A percentile compares a stretch with the other conserved stretches of the same genome.
Evolutionary conservation across 2,797 vertebrate species (phyloP).

Genomic region (Dromococcyx pavoninus): DNA sequence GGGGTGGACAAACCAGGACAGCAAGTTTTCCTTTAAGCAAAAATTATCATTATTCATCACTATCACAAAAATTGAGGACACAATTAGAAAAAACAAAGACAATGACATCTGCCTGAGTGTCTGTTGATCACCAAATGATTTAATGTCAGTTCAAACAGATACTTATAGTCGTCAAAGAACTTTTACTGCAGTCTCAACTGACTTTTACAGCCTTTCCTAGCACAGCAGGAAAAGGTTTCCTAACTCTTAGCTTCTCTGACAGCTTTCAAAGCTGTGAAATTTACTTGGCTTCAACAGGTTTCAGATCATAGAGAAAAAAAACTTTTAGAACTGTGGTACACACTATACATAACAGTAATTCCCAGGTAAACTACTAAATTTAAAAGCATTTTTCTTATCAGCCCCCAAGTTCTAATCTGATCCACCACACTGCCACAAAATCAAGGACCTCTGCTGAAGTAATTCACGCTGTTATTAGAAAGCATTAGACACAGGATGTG

Average conservation of each 20-base stretch:
- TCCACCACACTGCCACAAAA: neutral
- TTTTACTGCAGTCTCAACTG: neutral
- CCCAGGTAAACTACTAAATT: neutral
- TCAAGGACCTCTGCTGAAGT: neutral
- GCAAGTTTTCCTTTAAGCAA: neutral
- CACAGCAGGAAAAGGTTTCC: neutral
- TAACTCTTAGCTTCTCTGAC: neutral
- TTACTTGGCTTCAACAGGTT: neutral
- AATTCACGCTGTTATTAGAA: neutral
- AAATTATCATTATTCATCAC: neutral
- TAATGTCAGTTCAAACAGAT: neutral
- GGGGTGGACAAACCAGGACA: too few relatives aligned
- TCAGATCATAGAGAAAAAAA: neutral
- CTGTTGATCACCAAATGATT: neutral
- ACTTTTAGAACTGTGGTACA: neutral
- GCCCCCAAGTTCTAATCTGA: neutral
- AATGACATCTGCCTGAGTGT: neutral
- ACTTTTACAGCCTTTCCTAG: neutral
- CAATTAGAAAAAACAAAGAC: fast-evolving
- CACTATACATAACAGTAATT: neutral
- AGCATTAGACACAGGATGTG: neutral
- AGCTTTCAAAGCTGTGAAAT: neutral
- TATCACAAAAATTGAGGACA: neutral
- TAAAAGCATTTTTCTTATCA: neutral
- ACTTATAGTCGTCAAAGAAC: neutral